Conservation (phyloP, 2,113 vertebrate species). For the Brienomyrus longianalis region DNA sequence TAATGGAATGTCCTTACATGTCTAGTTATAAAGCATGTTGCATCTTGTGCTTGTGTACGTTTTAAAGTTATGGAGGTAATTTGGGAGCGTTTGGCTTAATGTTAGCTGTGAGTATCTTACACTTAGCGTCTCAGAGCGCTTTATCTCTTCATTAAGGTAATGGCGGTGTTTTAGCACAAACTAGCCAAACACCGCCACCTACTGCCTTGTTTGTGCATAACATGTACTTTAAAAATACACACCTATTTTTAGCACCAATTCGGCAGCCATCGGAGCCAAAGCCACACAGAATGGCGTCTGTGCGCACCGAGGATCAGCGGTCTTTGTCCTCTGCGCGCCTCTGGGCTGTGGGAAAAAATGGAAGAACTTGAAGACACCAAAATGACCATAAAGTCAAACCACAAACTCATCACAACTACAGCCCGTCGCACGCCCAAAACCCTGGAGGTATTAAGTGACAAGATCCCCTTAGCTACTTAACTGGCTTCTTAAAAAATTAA, state of each 20-base stretch:
- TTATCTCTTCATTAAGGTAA: background rate
- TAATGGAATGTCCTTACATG: background rate
- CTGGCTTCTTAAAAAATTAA: background rate
- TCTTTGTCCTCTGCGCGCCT: background rate
- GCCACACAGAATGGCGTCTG: background rate
- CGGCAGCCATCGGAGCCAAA: background rate
- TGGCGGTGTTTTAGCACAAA: background rate
- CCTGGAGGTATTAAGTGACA: background rate
- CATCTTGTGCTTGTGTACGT: background rate
- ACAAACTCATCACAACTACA: background rate
- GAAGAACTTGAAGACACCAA: background rate
- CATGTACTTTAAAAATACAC: background rate
- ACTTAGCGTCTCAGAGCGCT: background rate
- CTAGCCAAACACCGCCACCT: background rate
- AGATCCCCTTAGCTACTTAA: background rate
- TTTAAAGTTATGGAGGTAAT: background rate
- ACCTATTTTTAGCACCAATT: background rate
- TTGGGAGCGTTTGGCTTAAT: background rate
- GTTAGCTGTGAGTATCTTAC: background rate
- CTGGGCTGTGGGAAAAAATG: background rate
- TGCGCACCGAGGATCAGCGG: background rate
- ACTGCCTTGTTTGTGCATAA: background rate
- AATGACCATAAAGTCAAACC: too few relatives aligned
- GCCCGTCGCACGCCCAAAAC: background rate
- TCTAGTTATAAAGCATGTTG: background rate